A percentile compares a stretch with the other conserved stretches of the same genome.
Evolutionary conservation across 2,797 vertebrate species (phyloP).

Genomic region (Cyclura pinguis): DNA sequence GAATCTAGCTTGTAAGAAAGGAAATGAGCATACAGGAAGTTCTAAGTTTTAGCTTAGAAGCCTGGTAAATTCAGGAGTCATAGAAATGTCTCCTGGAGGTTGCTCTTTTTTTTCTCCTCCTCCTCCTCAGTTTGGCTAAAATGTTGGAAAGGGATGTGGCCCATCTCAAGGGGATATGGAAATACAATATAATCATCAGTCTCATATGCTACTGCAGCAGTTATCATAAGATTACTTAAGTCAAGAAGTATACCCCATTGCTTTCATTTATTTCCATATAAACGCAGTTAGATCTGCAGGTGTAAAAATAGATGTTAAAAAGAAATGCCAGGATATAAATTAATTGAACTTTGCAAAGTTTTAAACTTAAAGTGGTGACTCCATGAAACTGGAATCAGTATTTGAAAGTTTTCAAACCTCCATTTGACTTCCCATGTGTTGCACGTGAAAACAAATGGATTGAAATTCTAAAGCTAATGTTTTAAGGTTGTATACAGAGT

Average conservation of each 20-base stretch:
- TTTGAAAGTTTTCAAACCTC: neutral
- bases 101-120: neutral
- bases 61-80: neutral
- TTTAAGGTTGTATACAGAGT: neutral
- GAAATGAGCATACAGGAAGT: neutral
- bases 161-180: neutral
- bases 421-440: neutral
- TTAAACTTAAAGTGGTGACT: neutral
- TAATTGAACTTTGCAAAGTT: slow-evolving; percentile 1
- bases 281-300: neutral
- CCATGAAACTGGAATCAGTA: neutral
- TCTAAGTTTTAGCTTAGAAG: neutral
- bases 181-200: neutral
- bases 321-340: neutral
- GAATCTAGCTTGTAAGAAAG: neutral
- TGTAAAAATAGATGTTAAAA: neutral
- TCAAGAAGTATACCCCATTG: neutral
- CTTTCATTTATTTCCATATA: neutral
- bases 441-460: neutral
- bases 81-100: neutral
- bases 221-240: neutral
- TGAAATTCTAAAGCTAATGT: neutral
- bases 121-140: neutral
- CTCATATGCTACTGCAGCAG: neutral
- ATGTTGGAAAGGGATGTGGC: neutral